Conservation (phyloP, 2,797 vertebrate genomes). For the Chaetodon trifasciatus region DNA sequence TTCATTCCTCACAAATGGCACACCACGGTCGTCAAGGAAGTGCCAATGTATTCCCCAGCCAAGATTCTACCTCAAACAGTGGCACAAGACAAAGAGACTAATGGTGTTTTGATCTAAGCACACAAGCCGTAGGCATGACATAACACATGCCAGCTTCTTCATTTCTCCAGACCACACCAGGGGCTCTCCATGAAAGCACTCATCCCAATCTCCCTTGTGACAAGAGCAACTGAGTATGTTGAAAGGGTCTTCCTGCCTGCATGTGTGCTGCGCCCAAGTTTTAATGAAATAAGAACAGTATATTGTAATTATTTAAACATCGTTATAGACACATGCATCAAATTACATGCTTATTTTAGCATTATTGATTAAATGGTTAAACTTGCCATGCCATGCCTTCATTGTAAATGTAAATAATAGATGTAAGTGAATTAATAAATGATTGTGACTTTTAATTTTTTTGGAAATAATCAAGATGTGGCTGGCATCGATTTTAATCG, state of each 20-base stretch:
- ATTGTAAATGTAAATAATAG: not conserved
- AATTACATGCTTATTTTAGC: constrained; percentile 1
- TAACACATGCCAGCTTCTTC: constrained; percentile 79
- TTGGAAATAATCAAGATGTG: constrained; percentile 8
- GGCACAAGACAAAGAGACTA: constrained; percentile 83
- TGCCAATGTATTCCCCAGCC: constrained; percentile 74
- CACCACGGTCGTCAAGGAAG: constrained; percentile 64
- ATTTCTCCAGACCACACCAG: constrained; percentile 78
- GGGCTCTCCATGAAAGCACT: constrained; percentile 67
- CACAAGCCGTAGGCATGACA: constrained; percentile 80
- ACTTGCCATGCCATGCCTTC: not conserved
- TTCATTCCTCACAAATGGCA: constrained; percentile 55
- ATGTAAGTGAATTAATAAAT: constrained; percentile 6
- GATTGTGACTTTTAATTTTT: not conserved
- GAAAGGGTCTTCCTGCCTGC: constrained; percentile 59
- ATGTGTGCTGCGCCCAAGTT: constrained; percentile 28
- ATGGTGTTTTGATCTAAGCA: constrained; percentile 83
- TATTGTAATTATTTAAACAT: constrained; percentile 26
- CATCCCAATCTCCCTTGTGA: constrained; percentile 69
- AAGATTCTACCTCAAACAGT: constrained; percentile 75
- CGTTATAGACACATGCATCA: not conserved
- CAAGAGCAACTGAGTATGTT: constrained; percentile 55
- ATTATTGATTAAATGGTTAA: constrained; percentile 13
- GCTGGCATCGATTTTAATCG: constrained; percentile 10
- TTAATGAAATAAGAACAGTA: constrained; percentile 30